Conservation (phyloP, 2,888 invertebrate genomes). For the Seira musarum region DNA sequence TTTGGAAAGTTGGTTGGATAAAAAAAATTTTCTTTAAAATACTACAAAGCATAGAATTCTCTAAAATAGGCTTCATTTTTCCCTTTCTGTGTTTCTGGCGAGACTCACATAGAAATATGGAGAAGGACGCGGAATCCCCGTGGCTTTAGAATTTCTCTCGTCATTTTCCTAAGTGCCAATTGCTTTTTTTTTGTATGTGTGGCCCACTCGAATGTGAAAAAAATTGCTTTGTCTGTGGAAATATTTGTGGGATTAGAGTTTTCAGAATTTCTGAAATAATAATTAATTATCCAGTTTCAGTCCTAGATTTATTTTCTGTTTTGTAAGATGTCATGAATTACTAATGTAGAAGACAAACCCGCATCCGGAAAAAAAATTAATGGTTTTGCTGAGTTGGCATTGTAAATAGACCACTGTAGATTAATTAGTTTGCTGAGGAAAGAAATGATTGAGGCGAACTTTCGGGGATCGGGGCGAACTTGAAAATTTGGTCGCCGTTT, state of each 20-base stretch:
- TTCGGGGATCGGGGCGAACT: too few species aligned
- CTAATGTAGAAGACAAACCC: not conserved
- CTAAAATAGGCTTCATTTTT: not conserved
- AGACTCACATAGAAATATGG: not conserved
- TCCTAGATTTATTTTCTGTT: not conserved
- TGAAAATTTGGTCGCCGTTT: too few species aligned
- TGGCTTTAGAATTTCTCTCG: not conserved
- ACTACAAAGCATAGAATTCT: not conserved
- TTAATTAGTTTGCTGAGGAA: not conserved
- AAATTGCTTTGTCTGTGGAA: not conserved
- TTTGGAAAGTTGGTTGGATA: too few species aligned
- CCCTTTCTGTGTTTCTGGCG: not conserved
- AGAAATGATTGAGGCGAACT: too few species aligned
- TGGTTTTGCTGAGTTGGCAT: not conserved
- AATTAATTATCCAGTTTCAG: not conserved
- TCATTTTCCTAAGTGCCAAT: not conserved
- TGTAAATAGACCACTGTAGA: not conserved
- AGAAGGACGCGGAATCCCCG: not conserved
- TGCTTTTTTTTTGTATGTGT: not conserved
- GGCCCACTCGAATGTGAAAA: not conserved
- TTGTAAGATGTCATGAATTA: not conserved
- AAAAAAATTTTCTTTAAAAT: not conserved
- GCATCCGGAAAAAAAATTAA: conserved; percentile 35
- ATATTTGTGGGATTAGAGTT: not conserved
- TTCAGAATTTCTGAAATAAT: not conserved